Base-by-base conservation (phyloP, 2,797 vertebrate species). In the Centroberyx gerrardi region DNA sequence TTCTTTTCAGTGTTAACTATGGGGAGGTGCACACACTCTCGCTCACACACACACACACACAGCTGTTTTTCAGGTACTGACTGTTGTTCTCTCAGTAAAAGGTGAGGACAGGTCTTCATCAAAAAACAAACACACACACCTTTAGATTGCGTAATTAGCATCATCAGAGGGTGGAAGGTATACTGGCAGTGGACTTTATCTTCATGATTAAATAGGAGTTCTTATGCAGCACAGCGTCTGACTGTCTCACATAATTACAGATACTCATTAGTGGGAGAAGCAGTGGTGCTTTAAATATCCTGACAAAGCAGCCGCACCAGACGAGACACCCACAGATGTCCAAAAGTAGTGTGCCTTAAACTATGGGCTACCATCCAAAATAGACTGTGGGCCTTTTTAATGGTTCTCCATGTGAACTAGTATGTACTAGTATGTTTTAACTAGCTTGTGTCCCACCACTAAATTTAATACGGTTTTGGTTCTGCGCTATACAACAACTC, bases 231-330 rank as follows among this genome's bases (percentile, higher is more conserved):
- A 36, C 48, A 36, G 31, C 66, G 69, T 64, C 61, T 29, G n/a
- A 44, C 72, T 63, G 64, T 55, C 64, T 68, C 58, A 42, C 51
- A 59, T 83, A 70, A 78, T 68, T 73, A 71, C 51, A 70, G 68
- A 72, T 8, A 44, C 27, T 71, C 48, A 56, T 76, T 76, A 79
- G 52, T 22, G 56, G 62, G 49, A 52, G 56, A 72, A 76, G 8
- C 62, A 68, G 33, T 15, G 33, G 53, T 44, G 72, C 72, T 68
- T 76, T 67, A 56, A 80, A 75, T 78, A 65, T 75, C 67, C 62
- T 36, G 22, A 67, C 62, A 68, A 59, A 52, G 44, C 58, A 74
- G 51, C 48, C 49, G 31, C 60, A 48, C 27, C 48, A 85, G 18
- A 68, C 18, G 22, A 44, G 46, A 55, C n/a, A 18, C 54, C 14